These are phyloP conservation scores for Mastomys natalensis DNA, from an alignment of 2,113 vertebrate genomes.

Conservation along the genomic window DNA sequence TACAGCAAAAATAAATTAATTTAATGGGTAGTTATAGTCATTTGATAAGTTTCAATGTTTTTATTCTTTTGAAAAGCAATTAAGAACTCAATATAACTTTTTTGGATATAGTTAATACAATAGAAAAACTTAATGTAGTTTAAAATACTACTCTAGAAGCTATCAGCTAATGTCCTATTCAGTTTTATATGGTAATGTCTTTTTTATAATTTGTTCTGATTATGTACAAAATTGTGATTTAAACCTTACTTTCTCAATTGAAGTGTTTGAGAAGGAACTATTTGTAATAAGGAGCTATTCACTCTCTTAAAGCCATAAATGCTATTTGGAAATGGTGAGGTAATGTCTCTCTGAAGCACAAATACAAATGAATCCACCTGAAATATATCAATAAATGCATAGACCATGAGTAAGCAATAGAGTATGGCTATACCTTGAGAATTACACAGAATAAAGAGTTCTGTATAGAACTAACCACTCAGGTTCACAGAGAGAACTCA, in stretches of 20 bases:
- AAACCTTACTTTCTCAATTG: slow-evolving; percentile 56
- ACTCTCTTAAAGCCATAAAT: slow-evolving; percentile 56
- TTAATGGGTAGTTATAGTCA: not conserved
- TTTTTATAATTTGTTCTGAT: slow-evolving; percentile 47
- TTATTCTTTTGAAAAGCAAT: slow-evolving; percentile 53
- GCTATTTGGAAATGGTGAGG: slow-evolving; percentile 29
- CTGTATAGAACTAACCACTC: slow-evolving; percentile 39
- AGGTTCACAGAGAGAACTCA: not conserved
- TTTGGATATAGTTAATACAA: slow-evolving; percentile 8
- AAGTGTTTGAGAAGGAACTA: not conserved
- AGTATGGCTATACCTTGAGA: slow-evolving; percentile 26
- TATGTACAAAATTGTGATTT: slow-evolving; percentile 54
- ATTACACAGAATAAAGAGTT: not conserved
- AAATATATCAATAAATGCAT: slow-evolving; percentile 44
- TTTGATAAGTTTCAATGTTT: slow-evolving; percentile 45
- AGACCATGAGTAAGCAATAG: not conserved
- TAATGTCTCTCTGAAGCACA: slow-evolving; percentile 50
- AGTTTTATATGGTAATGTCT: slow-evolving; percentile 47
- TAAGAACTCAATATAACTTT: slow-evolving; percentile 41
- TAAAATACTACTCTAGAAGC: slow-evolving; percentile 36
- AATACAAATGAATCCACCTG: slow-evolving; percentile 40
- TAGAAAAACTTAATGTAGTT: slow-evolving; percentile 33
- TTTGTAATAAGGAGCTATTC: slow-evolving; percentile 20
- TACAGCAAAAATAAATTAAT: slow-evolving; percentile 4
- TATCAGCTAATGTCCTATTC: slow-evolving; percentile 51